These are phyloP conservation scores for Pseudonaja textilis DNA, from an alignment of 2,113 vertebrate species.

Conservation along the genomic window DNA sequence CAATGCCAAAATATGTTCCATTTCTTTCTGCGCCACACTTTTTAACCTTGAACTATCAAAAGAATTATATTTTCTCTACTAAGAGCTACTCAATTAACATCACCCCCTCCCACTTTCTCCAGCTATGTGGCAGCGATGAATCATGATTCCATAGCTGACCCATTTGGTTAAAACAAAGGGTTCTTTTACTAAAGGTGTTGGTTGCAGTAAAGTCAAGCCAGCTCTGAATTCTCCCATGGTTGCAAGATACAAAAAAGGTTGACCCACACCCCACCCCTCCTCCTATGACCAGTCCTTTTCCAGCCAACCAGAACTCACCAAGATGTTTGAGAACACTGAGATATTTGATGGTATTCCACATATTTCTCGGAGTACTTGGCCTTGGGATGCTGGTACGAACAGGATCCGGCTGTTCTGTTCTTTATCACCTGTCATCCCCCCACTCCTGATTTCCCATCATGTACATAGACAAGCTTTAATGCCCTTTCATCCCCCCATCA, in stretches of 20 bases:
- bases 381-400: background rate
- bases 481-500: background rate
- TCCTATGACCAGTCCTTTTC: background rate
- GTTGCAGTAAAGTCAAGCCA: background rate
- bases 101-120: too few species aligned
- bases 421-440: background rate
- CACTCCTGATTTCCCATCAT: background rate
- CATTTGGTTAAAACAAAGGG: background rate
- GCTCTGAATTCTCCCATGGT: background rate
- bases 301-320: background rate
- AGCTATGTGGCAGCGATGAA: too few species aligned
- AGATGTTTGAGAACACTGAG: background rate
- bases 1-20: too few species aligned
- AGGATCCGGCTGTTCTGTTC: background rate
- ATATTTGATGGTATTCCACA: background rate
- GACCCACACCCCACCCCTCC: background rate
- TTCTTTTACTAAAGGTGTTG: background rate
- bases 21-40: too few species aligned
- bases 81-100: too few species aligned
- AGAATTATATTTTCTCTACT: too few species aligned
- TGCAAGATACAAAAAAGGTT: background rate
- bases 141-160: too few species aligned
- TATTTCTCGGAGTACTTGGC: background rate
- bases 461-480: background rate
- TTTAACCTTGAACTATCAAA: too few species aligned